These are phyloP conservation scores for Pagetopsis macropterus DNA, from an alignment of 2,797 vertebrate genomes.

Conservation along the genomic window DNA sequence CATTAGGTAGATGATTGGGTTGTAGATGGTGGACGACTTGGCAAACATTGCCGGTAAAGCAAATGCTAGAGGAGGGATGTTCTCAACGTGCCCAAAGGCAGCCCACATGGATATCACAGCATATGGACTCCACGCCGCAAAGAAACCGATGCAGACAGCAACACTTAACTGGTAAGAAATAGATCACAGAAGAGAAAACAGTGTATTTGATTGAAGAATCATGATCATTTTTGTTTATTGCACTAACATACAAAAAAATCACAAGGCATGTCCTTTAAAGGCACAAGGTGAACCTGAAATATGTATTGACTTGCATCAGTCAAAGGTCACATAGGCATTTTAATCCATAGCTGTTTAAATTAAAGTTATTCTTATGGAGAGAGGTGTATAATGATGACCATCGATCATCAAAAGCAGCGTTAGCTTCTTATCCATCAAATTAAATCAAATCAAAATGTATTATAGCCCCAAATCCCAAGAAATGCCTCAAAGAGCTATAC, in stretches of 20 bases:
- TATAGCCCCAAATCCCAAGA: too few species aligned
- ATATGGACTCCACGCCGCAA: slow-evolving; percentile 85
- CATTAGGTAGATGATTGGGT: slow-evolving; percentile 81
- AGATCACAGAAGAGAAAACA: slow-evolving; percentile 14
- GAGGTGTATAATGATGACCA: slow-evolving; percentile 21
- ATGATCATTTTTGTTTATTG: not conserved
- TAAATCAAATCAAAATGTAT: too few species aligned
- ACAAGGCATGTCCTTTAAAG: not conserved
- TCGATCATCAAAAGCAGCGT: slow-evolving; percentile 38
- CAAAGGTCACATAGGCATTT: not conserved
- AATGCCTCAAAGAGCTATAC: too few species aligned
- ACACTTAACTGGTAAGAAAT: slow-evolving; percentile 78
- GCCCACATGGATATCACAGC: slow-evolving; percentile 87
- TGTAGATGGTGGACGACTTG: slow-evolving; percentile 87
- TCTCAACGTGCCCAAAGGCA: slow-evolving; percentile 80
- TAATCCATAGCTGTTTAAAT: not conserved
- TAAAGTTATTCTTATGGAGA: slow-evolving; percentile 8
- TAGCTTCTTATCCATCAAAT: slow-evolving; percentile 38
- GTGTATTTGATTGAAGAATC: not conserved
- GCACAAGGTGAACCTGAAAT: not conserved
- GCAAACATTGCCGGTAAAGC: slow-evolving; percentile 85
- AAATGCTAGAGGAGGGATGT: slow-evolving; percentile 83
- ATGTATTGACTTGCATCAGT: not conserved
- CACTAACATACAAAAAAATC: not conserved
- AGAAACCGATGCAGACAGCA: slow-evolving; percentile 84